Percentiles rank a stretch among this genome's conserved stretches.
Evolutionary conservation across 2,113 vertebrate genomes (phyloP).

Genomic region (Menura novaehollandiae): DNA sequence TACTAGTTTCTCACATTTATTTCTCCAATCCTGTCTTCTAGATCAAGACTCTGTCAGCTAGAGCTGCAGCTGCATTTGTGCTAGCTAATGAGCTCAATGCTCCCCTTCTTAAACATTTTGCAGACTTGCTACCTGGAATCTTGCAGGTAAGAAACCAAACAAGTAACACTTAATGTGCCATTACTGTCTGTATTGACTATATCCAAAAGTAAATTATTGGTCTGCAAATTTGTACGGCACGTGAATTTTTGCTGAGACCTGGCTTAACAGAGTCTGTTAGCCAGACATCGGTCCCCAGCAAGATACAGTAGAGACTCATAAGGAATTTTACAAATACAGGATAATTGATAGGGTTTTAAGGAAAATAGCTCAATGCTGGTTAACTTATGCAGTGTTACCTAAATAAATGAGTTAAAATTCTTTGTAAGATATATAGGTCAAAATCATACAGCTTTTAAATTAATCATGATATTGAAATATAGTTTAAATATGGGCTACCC

Average conservation of each 20-base stretch:
- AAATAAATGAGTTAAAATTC: background rate
- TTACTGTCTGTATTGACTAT: background rate
- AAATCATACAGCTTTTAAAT: background rate
- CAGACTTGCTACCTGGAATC: slow-evolving; percentile 92
- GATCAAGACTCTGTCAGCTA: slow-evolving; percentile 90
- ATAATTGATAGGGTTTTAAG: background rate
- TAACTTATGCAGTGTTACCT: background rate
- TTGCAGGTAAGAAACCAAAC: slow-evolving; percentile 82
- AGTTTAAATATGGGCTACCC: background rate
- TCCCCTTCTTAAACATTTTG: slow-evolving; percentile 92
- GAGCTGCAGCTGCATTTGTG: slow-evolving; percentile 93
- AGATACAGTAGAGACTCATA: background rate
- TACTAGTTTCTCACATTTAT: background rate
- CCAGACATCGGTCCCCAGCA: background rate
- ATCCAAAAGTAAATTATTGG: background rate
- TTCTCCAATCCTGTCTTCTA: slow-evolving; percentile 53
- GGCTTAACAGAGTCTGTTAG: background rate
- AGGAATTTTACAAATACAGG: background rate
- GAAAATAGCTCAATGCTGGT: background rate
- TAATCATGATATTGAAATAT: background rate
- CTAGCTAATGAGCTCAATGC: slow-evolving; percentile 93
- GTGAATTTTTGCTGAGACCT: background rate
- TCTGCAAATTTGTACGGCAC: background rate
- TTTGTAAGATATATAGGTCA: background rate
- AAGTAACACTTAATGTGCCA: background rate